Evolutionary conservation across 2,113 vertebrate genomes (phyloP), one percentile per base, ranked within the genome.

Genomic region (Cranoglanis bouderius): DNA sequence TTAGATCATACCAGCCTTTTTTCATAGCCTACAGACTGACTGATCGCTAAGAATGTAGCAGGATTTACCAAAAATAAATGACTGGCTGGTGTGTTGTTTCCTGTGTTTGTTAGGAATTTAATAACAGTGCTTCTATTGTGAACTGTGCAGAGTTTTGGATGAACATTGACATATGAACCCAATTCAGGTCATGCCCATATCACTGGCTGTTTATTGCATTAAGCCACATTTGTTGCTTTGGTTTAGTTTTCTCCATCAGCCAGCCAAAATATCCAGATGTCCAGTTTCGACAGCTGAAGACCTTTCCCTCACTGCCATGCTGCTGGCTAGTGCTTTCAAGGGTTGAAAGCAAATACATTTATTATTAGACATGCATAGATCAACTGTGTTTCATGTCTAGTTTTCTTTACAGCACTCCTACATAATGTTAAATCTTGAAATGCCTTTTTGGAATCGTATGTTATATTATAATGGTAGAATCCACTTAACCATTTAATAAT

Each of bases 251-350:
- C 72, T 43, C 43, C 57, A 61, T 57, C 63, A 49, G 75, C 21
- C 53, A 78, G 89, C 82, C 87, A 90, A 88, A 43, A 82, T 85
- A 59, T 72, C 87, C 89, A 88, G 88, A 92, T 92, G 90, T 90
- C 88, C 89, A 63, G 57, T 72, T 84, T 21, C 18, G 38, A 80
- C 87, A 88, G 81, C 90, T 90, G 88, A 91, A 40, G 70, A 67
- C 85, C 87, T 85, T 77, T 85, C 80, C 55, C 59, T 51, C 67
- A 77, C 49, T 80, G 85, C 74, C 81, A 72, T 75, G 35, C 6
- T 83, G 51, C 55, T 90, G 85, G 32, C 26, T 61, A 18, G 49
- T 21, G 75, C 21, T 49, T 32, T 82, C 35, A 70, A 29, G 49
- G 24, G 5, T 59, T 70, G 18, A 32, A 81, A 55, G 7, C 43